Evolutionary conservation across 2,888 invertebrate species (phyloP).

Genomic region (Dolichomitus sp.): DNA sequence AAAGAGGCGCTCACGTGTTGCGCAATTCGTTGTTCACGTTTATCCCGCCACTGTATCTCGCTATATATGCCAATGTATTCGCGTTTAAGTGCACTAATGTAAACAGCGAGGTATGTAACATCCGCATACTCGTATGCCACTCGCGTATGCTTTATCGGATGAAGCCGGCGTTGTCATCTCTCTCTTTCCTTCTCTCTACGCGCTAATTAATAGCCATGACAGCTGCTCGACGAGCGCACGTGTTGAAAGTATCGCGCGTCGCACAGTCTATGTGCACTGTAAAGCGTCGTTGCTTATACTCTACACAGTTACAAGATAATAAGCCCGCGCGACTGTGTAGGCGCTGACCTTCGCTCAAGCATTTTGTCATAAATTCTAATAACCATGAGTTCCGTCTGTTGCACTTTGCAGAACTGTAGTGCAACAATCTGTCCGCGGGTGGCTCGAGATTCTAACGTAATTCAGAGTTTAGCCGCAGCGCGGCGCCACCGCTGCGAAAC

Average conservation of each 20-base stretch:
- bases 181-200: constrained; percentile 5
- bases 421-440: background rate
- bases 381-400: background rate
- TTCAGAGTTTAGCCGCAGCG: background rate
- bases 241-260: constrained; percentile 22
- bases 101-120: constrained; percentile 44
- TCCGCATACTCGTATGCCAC: constrained; percentile 58
- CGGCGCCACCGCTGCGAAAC: background rate
- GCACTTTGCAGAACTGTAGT: constrained; percentile 16
- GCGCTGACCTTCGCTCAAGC: constrained; percentile 28
- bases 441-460: background rate
- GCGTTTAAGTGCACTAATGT: constrained; percentile 25
- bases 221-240: constrained; percentile 33
- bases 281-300: too few relatives aligned
- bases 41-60: background rate
- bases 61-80: background rate
- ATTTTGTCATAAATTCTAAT: constrained; percentile 21
- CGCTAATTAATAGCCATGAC: constrained; percentile 41
- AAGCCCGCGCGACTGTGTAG: background rate
- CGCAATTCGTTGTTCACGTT: constrained; percentile 18
- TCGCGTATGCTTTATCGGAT: constrained; percentile 41
- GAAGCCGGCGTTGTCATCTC: constrained; percentile 12
- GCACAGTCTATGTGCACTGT: background rate
- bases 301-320: constrained; percentile 16
- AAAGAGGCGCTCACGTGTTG: constrained; percentile 11